Base-by-base conservation (phyloP, 2,888 invertebrate genomes). In the Linnaemya tessellans region DNA sequence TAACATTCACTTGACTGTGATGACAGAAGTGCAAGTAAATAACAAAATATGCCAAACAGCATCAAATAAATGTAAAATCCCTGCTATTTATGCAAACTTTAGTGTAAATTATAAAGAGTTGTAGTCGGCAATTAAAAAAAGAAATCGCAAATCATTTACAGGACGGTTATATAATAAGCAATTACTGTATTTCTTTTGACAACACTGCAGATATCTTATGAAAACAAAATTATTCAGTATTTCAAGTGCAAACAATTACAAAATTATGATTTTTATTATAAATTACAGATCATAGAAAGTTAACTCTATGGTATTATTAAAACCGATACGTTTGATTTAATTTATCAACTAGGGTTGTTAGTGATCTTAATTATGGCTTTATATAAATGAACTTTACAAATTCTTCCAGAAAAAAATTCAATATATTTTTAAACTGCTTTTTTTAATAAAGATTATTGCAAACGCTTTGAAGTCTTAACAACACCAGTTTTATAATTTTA, bases 261-360 rank as follows among this genome's bases (percentile, higher is more conserved):
- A n/a, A n/a, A n/a, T n/a, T 46, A 41, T 43, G 58, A 20, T 35
- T 56, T 64, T 64, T 11, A 65, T 46, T 80, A 18, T 15, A 38
- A 65, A 54, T 67, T 56, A 13, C 30, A 25, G 22, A 56, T 22
- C 58, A 58, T 46, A 49, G 38, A 25, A 67, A 80, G 35, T 67
- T 49, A 30, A 65, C 46, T 22, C 18, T 13, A 58, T 30, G 2
- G 9, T 30, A n/a, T 30, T 13, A 58, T 7, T 30, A 35, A 58
- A n/a, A 22, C 0, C 43, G 51, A 74, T 64, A 62, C 8, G 1
- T 3, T 68, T 51, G 30, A n/a, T 49, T 46, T 25, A 22, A 3
- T 35, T 22, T 64, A 22, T 64, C 22, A 64, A 64, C 43, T 43
- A 9, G 15, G 43, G 43, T 18, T 64, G 30, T 30, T 56, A 30